Base-by-base conservation (phyloP, 2,113 vertebrate genomes). In the Loxodonta africana region DNA sequence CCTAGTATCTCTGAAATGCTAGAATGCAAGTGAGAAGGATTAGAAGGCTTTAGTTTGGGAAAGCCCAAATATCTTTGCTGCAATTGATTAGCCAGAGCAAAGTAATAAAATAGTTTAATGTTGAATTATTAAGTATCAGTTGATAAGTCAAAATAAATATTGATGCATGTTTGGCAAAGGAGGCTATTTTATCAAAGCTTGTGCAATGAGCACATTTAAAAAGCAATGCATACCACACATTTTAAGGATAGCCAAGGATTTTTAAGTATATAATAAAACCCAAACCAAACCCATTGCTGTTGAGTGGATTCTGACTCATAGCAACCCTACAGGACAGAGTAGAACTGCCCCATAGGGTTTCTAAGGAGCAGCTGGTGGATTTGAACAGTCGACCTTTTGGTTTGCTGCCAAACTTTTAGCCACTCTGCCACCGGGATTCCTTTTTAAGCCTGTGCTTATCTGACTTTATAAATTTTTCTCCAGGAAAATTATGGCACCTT, bases 1-100 rank as follows among this genome's bases (percentile, higher is more conserved):
- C 84, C 51, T 78, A 63, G 46, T 76, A 85, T 85, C 46, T 67
- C 87, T 92, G 46, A 90, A 76, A 63, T 85, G 33, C 26, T 57
- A 82, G 60, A 1, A 9, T 57, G 46, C 65, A 88, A 71, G 41
- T 77, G 85, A 93, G 81, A 91, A 93, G 81, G 65, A 88, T 93
- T 63, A 65, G 71, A 65, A 97, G 62, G 20, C n/a, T 89, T 97
- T 87, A 65, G 53, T 93, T 90, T 62, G 17, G 6, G 46, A 82
- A 96, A 93, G 83, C 14, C 46, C 89, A 63, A 23, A 21, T 78
- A 76, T 62, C 17, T 84, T 78, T 95, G 37, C 28, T 81, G 37
- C n/a, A 84, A 48, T 69, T 91, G n/a, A 83, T 95, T 87, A 97
- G 67, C 88, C 30, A 88, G 88, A 95, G 78, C 94, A 95, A 89